Evolutionary conservation across 2,888 invertebrate genomes (phyloP), one percentile per base, ranked within the genome.

Genomic region (Drosophila nr. medialis): DNA sequence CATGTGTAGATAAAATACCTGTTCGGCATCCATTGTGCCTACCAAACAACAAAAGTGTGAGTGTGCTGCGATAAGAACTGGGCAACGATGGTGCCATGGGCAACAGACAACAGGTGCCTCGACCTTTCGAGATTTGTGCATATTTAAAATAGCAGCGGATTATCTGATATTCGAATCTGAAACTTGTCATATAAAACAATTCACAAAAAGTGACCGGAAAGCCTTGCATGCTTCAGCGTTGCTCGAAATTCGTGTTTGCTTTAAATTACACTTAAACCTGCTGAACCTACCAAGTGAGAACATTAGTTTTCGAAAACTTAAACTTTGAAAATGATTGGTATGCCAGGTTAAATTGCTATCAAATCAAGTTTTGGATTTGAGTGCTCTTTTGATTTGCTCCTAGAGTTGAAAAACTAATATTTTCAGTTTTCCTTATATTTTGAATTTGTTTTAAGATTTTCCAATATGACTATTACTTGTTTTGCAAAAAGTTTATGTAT

Each of bases 91-190:
- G 27, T 27, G 36, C 34, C 27, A 56, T 53, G 42, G 64, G 64
- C 77, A 77, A 77, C 77, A 77, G 77, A 74, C 77, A 77, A 77
- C 77, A 77, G 77, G 77, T 77, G 77, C 77, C 77, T 29, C 48
- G 21, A 42, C 10, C 32, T 10, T 36, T 13, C n/a, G 10, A 56
- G n/a, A 11, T 40, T 62, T 36, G 29, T 36, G n/a, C n/a, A 10
- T 38, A 62, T 36, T 30, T 30, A 24, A 48, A 60, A 60, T 45
- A 56, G 40, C 24, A 42, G 6, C 21, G 7, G 29, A 27, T 18
- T 58, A 58, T 55, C 45, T 36, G 6, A 50, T 55, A 51, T 56
- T 40, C n/a, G 13, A 24, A 27, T 11, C 11, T 30, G 13, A 5
- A 54, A 8, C 13, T 48, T 34, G 10, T 21, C 11, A 13, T 7